phyloP scores from a whole-genome alignment of 2,888 invertebrate genomes.

The Coecobrya sp. region DNA sequence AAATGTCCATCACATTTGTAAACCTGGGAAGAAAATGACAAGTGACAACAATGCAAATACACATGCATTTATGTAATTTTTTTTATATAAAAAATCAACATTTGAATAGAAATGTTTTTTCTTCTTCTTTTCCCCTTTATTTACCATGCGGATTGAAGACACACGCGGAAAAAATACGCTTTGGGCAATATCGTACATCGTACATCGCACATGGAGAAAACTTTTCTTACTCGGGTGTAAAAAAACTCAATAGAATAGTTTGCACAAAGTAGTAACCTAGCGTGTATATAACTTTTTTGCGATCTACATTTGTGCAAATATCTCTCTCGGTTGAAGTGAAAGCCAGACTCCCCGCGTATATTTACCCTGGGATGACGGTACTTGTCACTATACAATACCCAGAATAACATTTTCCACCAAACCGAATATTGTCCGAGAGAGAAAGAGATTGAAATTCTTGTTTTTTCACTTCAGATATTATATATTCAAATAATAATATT shows the following conservation, averaged over 20 bases:
- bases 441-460: background rate
- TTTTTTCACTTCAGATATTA: background rate
- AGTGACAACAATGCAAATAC: constrained; percentile 18
- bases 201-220: background rate
- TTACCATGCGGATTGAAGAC: background rate
- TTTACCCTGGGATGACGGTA: background rate
- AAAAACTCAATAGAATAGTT: background rate
- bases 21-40: background rate
- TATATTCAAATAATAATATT: constrained; percentile 1
- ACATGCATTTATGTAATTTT: background rate
- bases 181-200: background rate
- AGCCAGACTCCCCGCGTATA: background rate
- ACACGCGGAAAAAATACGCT: background rate
- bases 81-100: background rate
- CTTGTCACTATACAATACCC: constrained; percentile 14
- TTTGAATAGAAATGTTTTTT: background rate
- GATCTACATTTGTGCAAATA: constrained; percentile 28
- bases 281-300: constrained; percentile 11
- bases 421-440: constrained; percentile 16
- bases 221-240: background rate
- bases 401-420: background rate
- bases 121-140: background rate
- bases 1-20: constrained; percentile 33
- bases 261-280: background rate
- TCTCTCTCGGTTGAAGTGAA: background rate